Evolutionary conservation across 2,888 invertebrate genomes (phyloP).

Genomic region (Coelinius sp.): DNA sequence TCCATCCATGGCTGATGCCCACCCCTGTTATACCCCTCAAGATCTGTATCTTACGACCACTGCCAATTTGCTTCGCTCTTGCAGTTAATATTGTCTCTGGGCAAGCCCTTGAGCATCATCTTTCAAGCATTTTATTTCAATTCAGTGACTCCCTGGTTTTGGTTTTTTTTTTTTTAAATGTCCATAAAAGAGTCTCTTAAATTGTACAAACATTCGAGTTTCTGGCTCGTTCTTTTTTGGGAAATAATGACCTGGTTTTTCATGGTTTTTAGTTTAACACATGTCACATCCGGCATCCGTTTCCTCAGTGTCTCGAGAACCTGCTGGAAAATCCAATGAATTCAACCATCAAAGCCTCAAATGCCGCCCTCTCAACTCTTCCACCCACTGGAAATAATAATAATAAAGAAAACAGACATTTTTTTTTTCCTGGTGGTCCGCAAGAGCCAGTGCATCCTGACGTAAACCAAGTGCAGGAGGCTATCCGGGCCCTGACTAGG

Average conservation of each 20-base stretch:
- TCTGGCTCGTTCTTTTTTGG: not conserved
- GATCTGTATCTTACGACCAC: conserved; percentile 28
- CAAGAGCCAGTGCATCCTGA: conserved; percentile 27
- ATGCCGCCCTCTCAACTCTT: conserved; percentile 22
- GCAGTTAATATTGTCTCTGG: conserved; percentile 19
- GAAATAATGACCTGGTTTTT: conserved; percentile 9
- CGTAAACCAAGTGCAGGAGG: conserved; percentile 29
- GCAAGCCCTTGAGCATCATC: not conserved
- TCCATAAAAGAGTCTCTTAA: not conserved
- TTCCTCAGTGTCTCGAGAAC: conserved; percentile 51
- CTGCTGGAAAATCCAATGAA: conserved; percentile 23
- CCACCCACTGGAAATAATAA: conserved; percentile 14
- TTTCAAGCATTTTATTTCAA: not conserved
- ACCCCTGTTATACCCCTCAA: not conserved
- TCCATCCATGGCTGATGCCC: not conserved
- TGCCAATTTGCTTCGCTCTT: conserved; percentile 20
- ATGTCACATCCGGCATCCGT: conserved; percentile 50
- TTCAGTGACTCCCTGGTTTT: not conserved
- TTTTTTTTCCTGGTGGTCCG: conserved; percentile 18
- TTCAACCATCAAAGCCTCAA: conserved; percentile 41
- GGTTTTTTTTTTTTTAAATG: no score
- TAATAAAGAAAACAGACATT: conserved; percentile 16
- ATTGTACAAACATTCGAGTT: not conserved
- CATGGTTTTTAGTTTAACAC: conserved; percentile 44
- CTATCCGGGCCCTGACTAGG: no score